Base-by-base conservation (phyloP, 2,797 vertebrate genomes). In the Nyctalus aviator region DNA sequence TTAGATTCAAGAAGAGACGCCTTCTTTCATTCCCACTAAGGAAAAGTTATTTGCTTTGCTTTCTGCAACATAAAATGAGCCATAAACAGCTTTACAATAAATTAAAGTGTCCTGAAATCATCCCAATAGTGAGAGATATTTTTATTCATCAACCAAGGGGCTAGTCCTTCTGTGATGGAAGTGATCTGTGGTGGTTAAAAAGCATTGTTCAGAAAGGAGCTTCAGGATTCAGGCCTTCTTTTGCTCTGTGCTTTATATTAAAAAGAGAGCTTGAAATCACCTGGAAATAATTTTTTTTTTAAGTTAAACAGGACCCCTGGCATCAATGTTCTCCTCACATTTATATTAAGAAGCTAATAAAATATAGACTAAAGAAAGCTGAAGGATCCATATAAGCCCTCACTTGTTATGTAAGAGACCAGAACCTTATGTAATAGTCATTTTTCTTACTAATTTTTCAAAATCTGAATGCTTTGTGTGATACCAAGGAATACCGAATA, bases 371-470 rank as follows among this genome's bases (percentile, higher is more conserved):
- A 93, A 62, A 94, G 91, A 93, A 96, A 97, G 73, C 53, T 30
- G 50, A 90, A 95, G 48, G 35, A 95, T 88, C 44, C 79, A 84
- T 84, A 18, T 84, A 88, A 94, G 79, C 55, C 69, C 14, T 92
- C 11, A 44, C 41, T 94, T 96, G 71, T 96, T 97, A 97, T 84
- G 88, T 96, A 97, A 97, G 79, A 46, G 37, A 15, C 20, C 37
- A 88, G 93, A 78, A 78, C 21, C 71, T 96, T 95, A 96, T 53
- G 14, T 95, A 97, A 97, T 93, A 90, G 88, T 90, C 87, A 91
- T 97, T 97, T 98, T 94, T 95, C 75, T 97, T 96, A 84, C 97
- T 94, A 82, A 96, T 96, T 95, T 92, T 98, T 98, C 94, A 66
- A 94, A 95, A 97, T 97, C 94, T 93, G 94, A 98, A 95, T 48